Percentiles rank a stretch among this genome's conserved stretches.
These are phyloP conservation scores for Cybosia mesomella DNA, from an alignment of 2,888 invertebrate genomes.

Conservation along the genomic window DNA sequence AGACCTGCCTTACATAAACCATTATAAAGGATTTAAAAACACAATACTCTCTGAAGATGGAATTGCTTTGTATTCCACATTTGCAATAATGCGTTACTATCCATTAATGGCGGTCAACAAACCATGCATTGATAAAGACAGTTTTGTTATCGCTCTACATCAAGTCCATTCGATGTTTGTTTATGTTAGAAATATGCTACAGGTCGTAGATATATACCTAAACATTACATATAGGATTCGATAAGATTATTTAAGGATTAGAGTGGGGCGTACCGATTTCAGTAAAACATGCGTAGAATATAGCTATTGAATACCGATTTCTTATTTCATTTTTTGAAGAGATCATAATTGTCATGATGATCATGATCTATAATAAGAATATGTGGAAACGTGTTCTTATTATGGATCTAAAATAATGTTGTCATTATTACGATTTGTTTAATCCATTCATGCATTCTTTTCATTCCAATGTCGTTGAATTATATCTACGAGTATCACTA, in stretches of 20 bases:
- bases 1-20: conserved; percentile 48
- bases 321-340: neutral
- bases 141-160: conserved; percentile 38
- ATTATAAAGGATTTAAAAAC: conserved; percentile 29
- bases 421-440: neutral
- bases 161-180: conserved; percentile 26
- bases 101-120: conserved; percentile 32
- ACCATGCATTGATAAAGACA: conserved; percentile 34
- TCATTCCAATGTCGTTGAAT: neutral
- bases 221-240: neutral
- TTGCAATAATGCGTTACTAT: conserved; percentile 34
- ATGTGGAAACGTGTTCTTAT: neutral
- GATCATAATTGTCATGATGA: too few species aligned
- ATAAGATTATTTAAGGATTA: conserved; percentile 2
- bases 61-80: conserved; percentile 37
- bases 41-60: conserved; percentile 39
- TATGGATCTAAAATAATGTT: neutral
- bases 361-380: neutral
- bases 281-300: neutral
- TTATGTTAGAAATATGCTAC: neutral
- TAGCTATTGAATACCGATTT: neutral
- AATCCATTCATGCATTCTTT: neutral
- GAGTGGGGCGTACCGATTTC: neutral
- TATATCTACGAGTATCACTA: neutral
- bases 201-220: neutral